Percentiles rank a stretch among this genome's conserved stretches.
These are phyloP conservation scores for Caranx melampygus DNA, from an alignment of 2,113 vertebrate genomes.

Conservation along the genomic window DNA sequence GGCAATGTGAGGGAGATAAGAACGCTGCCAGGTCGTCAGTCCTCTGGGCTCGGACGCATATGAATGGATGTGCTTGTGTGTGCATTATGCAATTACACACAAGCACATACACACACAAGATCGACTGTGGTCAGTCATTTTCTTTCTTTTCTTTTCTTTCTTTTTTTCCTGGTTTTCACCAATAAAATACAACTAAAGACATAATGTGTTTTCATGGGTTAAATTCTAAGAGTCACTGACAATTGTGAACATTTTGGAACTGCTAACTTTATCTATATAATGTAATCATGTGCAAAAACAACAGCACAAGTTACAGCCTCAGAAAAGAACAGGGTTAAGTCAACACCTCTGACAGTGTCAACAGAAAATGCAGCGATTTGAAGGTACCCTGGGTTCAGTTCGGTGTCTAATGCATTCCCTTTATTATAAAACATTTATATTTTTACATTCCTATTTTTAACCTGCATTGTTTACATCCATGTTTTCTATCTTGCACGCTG, in stretches of 20 bases:
- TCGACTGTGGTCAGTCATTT: neutral
- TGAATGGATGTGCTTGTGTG: constrained; percentile 40
- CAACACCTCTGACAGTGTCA: neutral
- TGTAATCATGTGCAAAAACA: neutral
- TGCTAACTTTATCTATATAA: neutral
- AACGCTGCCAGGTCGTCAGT: constrained; percentile 62
- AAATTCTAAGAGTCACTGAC: neutral
- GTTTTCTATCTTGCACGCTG: neutral
- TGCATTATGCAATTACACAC: neutral
- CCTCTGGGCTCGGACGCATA: constrained; percentile 49
- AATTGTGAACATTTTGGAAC: neutral
- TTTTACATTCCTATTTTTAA: neutral
- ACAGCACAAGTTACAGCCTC: neutral
- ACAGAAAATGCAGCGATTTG: neutral
- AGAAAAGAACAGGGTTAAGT: neutral
- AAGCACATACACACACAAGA: constrained; percentile 17
- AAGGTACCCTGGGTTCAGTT: neutral
- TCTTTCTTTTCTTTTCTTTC: neutral
- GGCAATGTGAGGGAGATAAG: constrained; percentile 71
- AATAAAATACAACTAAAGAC: constrained; percentile 11
- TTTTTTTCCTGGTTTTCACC: neutral
- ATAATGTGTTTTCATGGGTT: neutral
- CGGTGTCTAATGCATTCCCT: neutral
- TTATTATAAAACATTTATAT: neutral
- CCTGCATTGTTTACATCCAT: neutral